Percentiles rank a stretch among this genome's conserved stretches.
phyloP scores from a whole-genome alignment of 1,140 invertebrate genomes.

The Drosophila mojavensis region DNA sequence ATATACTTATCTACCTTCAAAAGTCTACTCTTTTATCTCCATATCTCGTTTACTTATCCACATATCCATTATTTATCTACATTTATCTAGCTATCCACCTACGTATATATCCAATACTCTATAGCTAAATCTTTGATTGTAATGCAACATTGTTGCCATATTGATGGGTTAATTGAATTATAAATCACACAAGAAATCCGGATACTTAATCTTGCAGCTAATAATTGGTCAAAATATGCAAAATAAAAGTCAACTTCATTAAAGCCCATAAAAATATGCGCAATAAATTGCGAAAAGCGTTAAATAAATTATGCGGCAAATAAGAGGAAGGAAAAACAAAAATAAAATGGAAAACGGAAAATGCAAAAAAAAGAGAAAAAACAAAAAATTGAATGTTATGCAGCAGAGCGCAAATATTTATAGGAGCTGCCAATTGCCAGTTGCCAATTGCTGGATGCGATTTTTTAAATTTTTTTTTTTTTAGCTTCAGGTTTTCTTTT shows the following conservation, averaged over 20 bases:
- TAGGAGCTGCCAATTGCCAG: conserved; percentile 10
- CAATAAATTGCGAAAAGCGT: conserved; percentile 39
- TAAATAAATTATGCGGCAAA: conserved; percentile 20
- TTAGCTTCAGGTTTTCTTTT: background rate
- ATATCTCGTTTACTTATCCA: background rate
- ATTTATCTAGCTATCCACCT: background rate
- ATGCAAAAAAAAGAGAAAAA: conserved; percentile 13
- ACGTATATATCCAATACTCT: too few species aligned
- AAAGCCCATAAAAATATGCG: conserved; percentile 20
- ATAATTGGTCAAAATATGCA: conserved; percentile 35
- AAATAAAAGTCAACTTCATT: conserved; percentile 47
- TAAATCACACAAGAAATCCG: background rate
- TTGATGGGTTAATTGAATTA: conserved; percentile 2
- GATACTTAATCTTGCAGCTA: conserved; percentile 2
- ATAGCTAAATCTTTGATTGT: background rate
- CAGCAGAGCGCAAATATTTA: conserved; percentile 23
- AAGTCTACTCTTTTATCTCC: background rate
- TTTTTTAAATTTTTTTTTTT: background rate
- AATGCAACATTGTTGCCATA: background rate
- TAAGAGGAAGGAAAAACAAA: conserved; percentile 4
- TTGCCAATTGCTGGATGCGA: background rate
- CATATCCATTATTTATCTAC: background rate
- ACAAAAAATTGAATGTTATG: conserved; percentile 5
- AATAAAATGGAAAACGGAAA: conserved; percentile 24
- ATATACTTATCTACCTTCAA: background rate